Conservation (phyloP, 2,888 invertebrate genomes). For the Galerucella pusilla region DNA sequence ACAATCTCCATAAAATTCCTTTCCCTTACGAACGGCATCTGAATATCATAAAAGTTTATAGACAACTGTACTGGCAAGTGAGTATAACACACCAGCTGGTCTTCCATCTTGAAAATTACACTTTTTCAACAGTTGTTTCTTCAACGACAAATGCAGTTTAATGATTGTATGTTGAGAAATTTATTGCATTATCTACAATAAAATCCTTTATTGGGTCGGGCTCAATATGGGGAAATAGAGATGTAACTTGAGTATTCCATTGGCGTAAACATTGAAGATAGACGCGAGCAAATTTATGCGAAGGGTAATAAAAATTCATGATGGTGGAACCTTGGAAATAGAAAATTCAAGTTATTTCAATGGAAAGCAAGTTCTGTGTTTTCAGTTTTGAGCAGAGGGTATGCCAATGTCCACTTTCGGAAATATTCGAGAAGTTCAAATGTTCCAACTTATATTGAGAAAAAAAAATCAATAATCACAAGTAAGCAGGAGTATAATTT, state of each 20-base stretch:
- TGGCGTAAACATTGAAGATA: neutral
- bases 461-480: too few species aligned
- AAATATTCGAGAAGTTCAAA: too few species aligned
- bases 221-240: constrained; percentile 12
- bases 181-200: constrained; percentile 34
- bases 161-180: constrained; percentile 42
- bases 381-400: too few species aligned
- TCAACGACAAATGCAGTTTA: constrained; percentile 38
- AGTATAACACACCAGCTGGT: constrained; percentile 38
- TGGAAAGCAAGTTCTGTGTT: neutral
- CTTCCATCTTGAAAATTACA: constrained; percentile 31
- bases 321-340: neutral
- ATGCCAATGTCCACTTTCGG: too few species aligned
- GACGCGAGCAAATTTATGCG: neutral
- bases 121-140: constrained; percentile 39
- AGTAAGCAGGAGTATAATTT: too few species aligned
- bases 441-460: too few species aligned
- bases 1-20: constrained; percentile 35
- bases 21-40: constrained; percentile 14
- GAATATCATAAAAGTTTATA: constrained; percentile 40
- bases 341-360: neutral
- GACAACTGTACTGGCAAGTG: constrained; percentile 34
- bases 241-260: neutral
- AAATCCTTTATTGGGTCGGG: constrained; percentile 35
- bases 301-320: neutral